These are phyloP conservation scores for Oxyura jamaicensis DNA, from an alignment of 2,113 vertebrate species.

Conservation along the genomic window DNA sequence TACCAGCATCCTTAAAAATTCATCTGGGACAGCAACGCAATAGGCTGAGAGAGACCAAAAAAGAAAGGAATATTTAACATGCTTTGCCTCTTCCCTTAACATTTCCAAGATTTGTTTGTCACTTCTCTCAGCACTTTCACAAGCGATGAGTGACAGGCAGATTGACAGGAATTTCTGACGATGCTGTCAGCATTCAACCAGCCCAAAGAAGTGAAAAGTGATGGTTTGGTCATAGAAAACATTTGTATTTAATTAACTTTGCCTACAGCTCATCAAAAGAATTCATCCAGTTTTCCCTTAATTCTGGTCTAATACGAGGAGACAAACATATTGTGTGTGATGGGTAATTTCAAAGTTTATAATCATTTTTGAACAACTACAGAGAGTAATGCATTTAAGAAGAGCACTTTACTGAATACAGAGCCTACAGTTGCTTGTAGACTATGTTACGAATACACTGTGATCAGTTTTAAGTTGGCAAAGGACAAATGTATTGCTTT, in stretches of 20 bases:
- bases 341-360: not conserved
- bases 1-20: not conserved
- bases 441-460: not conserved
- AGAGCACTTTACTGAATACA: not conserved
- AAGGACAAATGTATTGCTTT: not conserved
- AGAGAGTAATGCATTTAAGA: not conserved
- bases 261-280: not conserved
- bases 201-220: not conserved
- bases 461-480: not conserved
- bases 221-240: not conserved
- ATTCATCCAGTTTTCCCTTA: not conserved
- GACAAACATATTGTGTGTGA: not conserved
- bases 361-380: not conserved
- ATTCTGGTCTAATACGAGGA: not conserved
- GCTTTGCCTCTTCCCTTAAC: not conserved
- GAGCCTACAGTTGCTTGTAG: not conserved
- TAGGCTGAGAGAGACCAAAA: not conserved
- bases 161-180: not conserved
- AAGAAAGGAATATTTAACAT: not conserved
- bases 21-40: not conserved
- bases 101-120: slow-evolving; percentile 7
- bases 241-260: not conserved
- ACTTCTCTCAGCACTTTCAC: slow-evolving; percentile 1
- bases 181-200: not conserved
- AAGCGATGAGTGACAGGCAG: not conserved